These are phyloP conservation scores for Callipepla squamata DNA, from an alignment of 2,113 vertebrate genomes.

Conservation along the genomic window DNA sequence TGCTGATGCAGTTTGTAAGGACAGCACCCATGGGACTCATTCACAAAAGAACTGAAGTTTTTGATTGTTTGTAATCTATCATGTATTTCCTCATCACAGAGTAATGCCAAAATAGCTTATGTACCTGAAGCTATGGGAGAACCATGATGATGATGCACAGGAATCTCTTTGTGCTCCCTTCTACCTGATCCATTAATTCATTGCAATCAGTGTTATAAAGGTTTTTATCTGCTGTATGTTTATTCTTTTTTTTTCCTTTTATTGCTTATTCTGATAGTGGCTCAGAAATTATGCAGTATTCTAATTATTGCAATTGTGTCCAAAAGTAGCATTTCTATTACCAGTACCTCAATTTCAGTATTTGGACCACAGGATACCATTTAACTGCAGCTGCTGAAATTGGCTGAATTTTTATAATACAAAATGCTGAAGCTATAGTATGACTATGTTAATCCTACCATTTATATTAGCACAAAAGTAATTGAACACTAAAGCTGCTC, in stretches of 20 bases:
- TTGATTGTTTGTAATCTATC: neutral
- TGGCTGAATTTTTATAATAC: conserved; percentile 37
- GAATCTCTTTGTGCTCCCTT: neutral
- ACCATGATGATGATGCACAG: neutral
- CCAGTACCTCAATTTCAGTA: neutral
- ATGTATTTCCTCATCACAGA: neutral
- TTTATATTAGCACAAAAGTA: conserved; percentile 64
- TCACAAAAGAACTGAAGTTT: neutral
- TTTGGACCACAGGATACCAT: conserved; percentile 13
- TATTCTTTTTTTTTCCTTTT: neutral
- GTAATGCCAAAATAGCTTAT: neutral
- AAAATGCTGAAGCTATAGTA: conserved; percentile 29
- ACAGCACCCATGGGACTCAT: neutral
- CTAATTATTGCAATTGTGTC: neutral
- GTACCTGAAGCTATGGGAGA: neutral
- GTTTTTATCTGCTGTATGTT: neutral
- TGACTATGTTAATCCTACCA: conserved; percentile 10
- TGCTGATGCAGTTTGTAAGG: neutral
- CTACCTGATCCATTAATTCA: neutral
- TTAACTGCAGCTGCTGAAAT: conserved; percentile 53
- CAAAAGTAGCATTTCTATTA: conserved; percentile 11
- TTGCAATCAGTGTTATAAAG: neutral
- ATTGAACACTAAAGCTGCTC: conserved; percentile 53
- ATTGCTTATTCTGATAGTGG: conserved; percentile 3
- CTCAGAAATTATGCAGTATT: neutral